Conservation (phyloP, 2,113 vertebrate genomes). For the Alexandromys fortis region DNA sequence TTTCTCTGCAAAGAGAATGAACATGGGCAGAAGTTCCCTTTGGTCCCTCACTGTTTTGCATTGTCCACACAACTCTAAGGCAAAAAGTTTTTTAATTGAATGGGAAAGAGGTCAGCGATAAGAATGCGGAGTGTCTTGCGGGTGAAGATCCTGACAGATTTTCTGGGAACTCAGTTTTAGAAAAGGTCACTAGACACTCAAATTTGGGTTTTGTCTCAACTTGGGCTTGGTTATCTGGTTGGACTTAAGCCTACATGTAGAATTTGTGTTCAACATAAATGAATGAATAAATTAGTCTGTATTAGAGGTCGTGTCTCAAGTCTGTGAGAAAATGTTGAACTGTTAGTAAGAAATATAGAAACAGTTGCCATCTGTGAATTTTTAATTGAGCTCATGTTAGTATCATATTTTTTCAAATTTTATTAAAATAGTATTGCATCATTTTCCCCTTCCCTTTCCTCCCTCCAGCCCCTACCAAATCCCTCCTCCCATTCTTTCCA, state of each 20-base stretch:
- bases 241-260: not conserved
- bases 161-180: not conserved
- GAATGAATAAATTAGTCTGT: not conserved
- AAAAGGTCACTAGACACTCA: not conserved
- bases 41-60: not conserved
- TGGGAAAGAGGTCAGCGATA: not conserved
- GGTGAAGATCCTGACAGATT: not conserved
- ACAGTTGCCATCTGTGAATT: not conserved
- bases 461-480: not conserved
- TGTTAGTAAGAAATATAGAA: not conserved
- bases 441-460: not conserved
- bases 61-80: not conserved
- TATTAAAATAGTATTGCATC: not conserved
- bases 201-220: not conserved
- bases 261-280: not conserved
- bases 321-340: not conserved
- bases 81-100: conserved; percentile 23
- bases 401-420: not conserved
- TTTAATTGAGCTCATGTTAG: not conserved
- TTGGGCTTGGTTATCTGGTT: not conserved
- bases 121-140: not conserved
- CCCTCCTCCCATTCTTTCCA: not conserved
- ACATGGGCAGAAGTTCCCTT: not conserved
- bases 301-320: not conserved
- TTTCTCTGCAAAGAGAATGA: not conserved